Base-by-base conservation (phyloP, 2,797 vertebrate genomes). In the Coilia nasus region DNA sequence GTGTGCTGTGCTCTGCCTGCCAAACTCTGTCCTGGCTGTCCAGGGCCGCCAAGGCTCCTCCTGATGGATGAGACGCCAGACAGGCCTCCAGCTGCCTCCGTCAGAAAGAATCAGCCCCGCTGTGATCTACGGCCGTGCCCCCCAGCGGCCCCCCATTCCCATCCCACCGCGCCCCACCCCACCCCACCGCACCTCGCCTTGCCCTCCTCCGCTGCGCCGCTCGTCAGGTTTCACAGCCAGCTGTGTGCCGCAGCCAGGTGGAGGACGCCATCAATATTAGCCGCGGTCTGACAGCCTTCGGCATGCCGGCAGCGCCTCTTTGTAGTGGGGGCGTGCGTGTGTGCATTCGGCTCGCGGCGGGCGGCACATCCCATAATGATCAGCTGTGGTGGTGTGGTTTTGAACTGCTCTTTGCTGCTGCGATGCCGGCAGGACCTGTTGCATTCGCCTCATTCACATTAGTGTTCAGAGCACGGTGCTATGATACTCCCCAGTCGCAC, bases 81-180 rank as follows among this genome's bases (percentile, higher is more conserved):
- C 56, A 44, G 46, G 71, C 71, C 64, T 75, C 10, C 59, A 57
- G 28, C 17, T 23, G 28, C 41, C 50, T 23, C 64, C 46, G 35
- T 83, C 50, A 86, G 71, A 59, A 83, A 19, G 35, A 81, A 56
- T 25, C 50, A 59, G 78, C 62, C 60, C 57, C 15, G 56, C 28
- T 60, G 57, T 50, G 57, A 62, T 21, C 50, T 71, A 62, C 46
- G 17, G 15, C 57, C 80, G 15, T 31, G 19, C 31, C 23, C 15
- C 9, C 2, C 50, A 9, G 4, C 46, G 4, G 3, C 46, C 46
- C 46, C 46, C 46, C 12, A 9, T 6, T 2, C 50, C 2, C 12
- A 9, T 6, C 12, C 50, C 50, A 10, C 50, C 50, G 1, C 50
- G 2, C 7, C 12, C 50, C 50, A 54, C 50, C 50, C 50, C 50